Conservation (phyloP, 2,113 vertebrate genomes). For the Zosterops japonicus region DNA sequence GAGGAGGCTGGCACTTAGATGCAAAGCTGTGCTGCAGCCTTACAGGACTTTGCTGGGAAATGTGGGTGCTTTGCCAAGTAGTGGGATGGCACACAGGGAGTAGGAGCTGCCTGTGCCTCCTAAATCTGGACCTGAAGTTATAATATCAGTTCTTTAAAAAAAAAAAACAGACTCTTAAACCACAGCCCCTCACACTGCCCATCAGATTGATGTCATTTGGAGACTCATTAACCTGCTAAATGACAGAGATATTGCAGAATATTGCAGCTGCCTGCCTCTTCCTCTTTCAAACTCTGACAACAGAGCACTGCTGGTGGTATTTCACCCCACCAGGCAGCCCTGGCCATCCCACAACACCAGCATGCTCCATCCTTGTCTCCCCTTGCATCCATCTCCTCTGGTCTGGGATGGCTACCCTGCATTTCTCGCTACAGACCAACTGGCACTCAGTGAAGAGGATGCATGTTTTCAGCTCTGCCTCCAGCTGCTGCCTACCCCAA, state of each 20-base stretch:
- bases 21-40: background rate
- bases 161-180: background rate
- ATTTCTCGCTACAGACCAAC: fast-evolving
- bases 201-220: background rate
- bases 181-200: background rate
- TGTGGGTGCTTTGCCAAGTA: background rate
- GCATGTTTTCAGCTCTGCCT: background rate
- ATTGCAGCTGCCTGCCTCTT: background rate
- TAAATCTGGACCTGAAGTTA: background rate
- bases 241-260: background rate
- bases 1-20: fast-evolving
- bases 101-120: background rate
- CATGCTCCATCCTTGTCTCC: background rate
- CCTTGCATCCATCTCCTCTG: background rate
- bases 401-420: background rate
- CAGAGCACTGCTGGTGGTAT: background rate
- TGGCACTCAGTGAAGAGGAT: fast-evolving
- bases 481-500: background rate
- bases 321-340: background rate
- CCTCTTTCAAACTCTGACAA: background rate
- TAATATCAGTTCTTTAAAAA: background rate
- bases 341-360: background rate
- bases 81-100: background rate
- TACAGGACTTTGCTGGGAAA: background rate
- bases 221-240: background rate